A percentile compares a stretch with the other conserved stretches of the same genome.
These are phyloP conservation scores for Brachionus asplanchnoidis DNA, from an alignment of 1,140 invertebrate species.

Conservation along the genomic window DNA sequence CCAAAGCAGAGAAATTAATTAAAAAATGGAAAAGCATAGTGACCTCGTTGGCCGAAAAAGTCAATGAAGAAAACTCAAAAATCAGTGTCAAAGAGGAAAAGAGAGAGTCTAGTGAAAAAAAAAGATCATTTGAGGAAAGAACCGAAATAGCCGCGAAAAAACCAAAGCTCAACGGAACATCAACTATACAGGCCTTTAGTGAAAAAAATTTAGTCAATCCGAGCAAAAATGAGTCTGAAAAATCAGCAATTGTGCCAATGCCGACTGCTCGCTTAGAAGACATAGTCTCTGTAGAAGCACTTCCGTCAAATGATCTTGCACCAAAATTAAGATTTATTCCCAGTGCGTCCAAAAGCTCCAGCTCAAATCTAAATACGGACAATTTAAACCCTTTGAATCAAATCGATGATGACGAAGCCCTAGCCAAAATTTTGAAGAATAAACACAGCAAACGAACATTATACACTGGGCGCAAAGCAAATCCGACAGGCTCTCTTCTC, in stretches of 20 bases:
- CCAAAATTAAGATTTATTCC: neutral
- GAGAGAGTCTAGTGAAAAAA: neutral
- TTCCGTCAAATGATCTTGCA: neutral
- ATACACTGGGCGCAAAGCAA: conserved; percentile 17
- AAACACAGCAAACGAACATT: conserved; percentile 34
- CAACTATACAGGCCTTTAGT: neutral
- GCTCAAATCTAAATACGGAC: neutral
- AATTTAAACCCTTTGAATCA: neutral
- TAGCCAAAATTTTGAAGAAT: neutral
- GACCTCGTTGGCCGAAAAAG: neutral
- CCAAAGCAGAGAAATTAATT: neutral
- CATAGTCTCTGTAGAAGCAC: neutral
- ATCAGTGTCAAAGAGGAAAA: neutral
- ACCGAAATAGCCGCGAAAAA: neutral
- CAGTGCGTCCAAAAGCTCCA: neutral
- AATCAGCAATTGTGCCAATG: conserved; percentile 18
- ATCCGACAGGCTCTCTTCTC: neutral
- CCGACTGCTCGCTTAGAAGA: conserved; percentile 23
- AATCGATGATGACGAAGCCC: neutral
- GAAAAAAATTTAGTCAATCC: neutral
- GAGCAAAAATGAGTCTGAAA: neutral
- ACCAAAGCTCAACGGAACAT: neutral
- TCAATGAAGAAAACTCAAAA: neutral
- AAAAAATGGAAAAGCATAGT: conserved; percentile 38
- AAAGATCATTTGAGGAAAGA: neutral